Evolutionary conservation across 92 coral and sea anemone species (phyloP).

Genomic region (Blastomussa wellsi): DNA sequence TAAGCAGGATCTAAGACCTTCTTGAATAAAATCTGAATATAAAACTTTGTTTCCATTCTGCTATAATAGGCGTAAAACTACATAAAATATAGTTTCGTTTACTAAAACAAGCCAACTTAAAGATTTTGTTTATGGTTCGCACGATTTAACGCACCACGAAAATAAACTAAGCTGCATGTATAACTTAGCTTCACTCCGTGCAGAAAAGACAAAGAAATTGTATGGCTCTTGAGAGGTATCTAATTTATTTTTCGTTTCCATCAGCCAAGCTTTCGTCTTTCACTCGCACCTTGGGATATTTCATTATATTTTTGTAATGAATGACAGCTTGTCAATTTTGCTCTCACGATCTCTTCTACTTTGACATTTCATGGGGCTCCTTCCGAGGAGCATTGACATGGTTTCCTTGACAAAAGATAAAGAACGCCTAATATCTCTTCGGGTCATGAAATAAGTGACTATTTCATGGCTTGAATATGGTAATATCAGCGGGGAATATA

Average conservation of each 20-base stretch:
- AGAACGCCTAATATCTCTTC: conserved; percentile 13
- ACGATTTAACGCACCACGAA: not conserved
- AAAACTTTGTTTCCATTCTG: not conserved
- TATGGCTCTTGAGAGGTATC: conserved; percentile 24
- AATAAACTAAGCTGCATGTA: too few species aligned
- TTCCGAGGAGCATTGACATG: conserved; percentile 75
- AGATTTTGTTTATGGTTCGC: not conserved
- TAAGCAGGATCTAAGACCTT: not conserved
- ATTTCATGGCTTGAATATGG: conserved; percentile 22
- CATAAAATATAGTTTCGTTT: not conserved
- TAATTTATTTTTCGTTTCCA: conserved; percentile 6
- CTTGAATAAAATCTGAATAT: not conserved
- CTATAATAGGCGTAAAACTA: not conserved
- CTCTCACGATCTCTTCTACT: conserved; percentile 36
- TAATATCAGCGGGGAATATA: conserved; percentile 46
- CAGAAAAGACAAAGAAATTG: conserved; percentile 10
- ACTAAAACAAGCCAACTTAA: not conserved
- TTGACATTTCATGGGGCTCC: conserved; percentile 79
- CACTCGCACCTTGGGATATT: conserved; percentile 21
- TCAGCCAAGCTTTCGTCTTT: conserved; percentile 10
- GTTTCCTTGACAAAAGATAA: conserved; percentile 49
- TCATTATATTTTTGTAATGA: conserved; percentile 20
- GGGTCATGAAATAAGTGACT: conserved; percentile 19
- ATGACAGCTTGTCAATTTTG: conserved; percentile 48
- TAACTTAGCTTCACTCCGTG: not conserved